These are phyloP conservation scores for Rhinolophus ferrumequinum DNA, from an alignment of 2,113 vertebrate genomes.

Conservation along the genomic window DNA sequence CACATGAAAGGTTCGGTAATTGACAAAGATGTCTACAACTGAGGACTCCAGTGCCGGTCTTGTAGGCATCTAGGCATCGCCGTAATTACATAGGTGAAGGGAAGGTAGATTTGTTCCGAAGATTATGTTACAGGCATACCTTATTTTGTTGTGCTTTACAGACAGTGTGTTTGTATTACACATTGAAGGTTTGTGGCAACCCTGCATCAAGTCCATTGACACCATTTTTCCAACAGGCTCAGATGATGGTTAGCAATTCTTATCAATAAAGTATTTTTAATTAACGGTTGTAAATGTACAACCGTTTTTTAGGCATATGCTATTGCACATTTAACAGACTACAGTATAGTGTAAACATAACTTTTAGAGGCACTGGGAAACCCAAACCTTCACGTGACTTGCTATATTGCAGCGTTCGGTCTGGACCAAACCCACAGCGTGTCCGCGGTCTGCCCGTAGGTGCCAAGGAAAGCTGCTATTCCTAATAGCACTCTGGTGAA, in stretches of 20 bases:
- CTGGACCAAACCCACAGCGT: background rate
- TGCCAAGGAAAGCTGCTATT: background rate
- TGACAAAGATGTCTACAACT: background rate
- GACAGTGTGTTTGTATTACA: background rate
- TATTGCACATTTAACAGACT: background rate
- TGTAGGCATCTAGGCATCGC: background rate
- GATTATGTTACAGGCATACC: background rate
- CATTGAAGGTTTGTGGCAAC: background rate
- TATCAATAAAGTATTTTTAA: background rate
- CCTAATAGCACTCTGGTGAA: background rate
- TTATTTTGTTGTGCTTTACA: background rate
- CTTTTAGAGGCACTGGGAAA: background rate
- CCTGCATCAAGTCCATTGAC: background rate
- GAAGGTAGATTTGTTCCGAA: background rate
- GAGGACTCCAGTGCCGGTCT: background rate
- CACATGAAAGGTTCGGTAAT: background rate
- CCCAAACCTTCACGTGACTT: background rate
- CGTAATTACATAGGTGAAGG: background rate
- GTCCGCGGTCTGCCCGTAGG: fast-evolving
- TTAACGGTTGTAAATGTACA: too few relatives aligned
- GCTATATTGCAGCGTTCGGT: background rate
- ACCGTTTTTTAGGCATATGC: background rate
- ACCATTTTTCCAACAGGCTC: background rate
- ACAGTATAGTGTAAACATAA: background rate
- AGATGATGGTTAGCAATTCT: background rate